phyloP scores from a whole-genome alignment of 2,888 invertebrate genomes.

The Pyrrhia umbra region DNA sequence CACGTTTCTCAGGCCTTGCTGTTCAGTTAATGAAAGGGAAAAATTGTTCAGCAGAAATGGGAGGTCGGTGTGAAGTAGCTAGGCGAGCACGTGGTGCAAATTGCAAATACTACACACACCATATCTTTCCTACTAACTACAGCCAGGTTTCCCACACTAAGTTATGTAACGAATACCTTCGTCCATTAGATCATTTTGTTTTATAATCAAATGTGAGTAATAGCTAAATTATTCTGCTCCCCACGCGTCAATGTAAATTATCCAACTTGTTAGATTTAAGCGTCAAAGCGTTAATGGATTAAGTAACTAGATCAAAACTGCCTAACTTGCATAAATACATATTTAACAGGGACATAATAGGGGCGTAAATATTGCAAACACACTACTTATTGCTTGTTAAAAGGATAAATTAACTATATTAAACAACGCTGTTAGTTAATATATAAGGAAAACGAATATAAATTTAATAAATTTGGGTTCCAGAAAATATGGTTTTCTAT shows the following conservation, averaged over 20 bases:
- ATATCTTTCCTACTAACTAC: slow-evolving; percentile 38
- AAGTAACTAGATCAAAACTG: slow-evolving; percentile 15
- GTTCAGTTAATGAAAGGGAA: slow-evolving; percentile 41
- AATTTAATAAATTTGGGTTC: no score
- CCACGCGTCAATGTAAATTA: slow-evolving; percentile 44
- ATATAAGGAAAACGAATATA: background rate
- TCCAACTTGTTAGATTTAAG: slow-evolving; percentile 23
- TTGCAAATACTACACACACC: slow-evolving; percentile 71
- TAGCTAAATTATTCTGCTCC: slow-evolving; percentile 47
- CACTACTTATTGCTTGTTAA: background rate
- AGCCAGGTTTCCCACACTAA: slow-evolving; percentile 54
- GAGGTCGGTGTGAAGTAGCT: slow-evolving; percentile 71
- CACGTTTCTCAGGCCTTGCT: slow-evolving; percentile 16
- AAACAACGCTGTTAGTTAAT: background rate
- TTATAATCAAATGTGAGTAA: slow-evolving; percentile 54
- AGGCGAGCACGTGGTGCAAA: slow-evolving; percentile 73
- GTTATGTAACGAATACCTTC: slow-evolving; percentile 52
- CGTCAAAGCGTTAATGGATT: slow-evolving; percentile 32
- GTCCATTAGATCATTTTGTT: slow-evolving; percentile 48
- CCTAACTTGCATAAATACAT: slow-evolving; percentile 34
- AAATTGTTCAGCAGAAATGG: slow-evolving; percentile 71
- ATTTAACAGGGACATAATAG: slow-evolving; percentile 3
- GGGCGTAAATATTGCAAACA: background rate
- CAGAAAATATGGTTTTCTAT: background rate
- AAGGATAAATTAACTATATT: background rate